A percentile compares a stretch with the other conserved stretches of the same genome.
Evolutionary conservation across 2,113 vertebrate genomes (phyloP).

Genomic region (Pelvicachromis taeniatus): DNA sequence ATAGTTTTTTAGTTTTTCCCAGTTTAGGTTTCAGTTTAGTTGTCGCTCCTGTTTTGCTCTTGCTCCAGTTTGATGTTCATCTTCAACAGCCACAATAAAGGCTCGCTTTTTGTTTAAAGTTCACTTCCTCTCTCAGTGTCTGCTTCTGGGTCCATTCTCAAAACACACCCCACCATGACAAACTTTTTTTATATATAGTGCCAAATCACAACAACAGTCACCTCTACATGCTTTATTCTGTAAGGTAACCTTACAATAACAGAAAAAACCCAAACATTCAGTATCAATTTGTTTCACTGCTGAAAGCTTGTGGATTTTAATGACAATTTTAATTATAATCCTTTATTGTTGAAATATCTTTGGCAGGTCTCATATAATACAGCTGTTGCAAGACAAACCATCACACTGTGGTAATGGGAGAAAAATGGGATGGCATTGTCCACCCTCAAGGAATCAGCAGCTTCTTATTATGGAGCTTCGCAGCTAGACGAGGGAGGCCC

Average conservation of each 20-base stretch:
- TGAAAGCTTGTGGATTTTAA: neutral
- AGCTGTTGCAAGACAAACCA: neutral
- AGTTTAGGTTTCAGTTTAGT: no score
- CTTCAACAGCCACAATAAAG: no score
- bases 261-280: neutral
- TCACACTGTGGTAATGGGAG: neutral
- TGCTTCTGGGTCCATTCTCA: no score
- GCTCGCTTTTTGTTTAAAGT: no score
- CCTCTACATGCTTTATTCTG: neutral
- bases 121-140: no score
- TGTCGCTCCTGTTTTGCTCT: no score
- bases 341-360: neutral
- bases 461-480: neutral
- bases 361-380: neutral
- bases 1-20: no score
- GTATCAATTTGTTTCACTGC: neutral
- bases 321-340: neutral
- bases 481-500: neutral
- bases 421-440: neutral
- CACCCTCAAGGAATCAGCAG: conserved; percentile 1
- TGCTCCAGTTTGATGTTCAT: no score
- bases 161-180: no score
- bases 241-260: neutral
- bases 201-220: no score
- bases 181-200: no score